A percentile compares a stretch with the other conserved stretches of the same genome.
These are phyloP conservation scores for Glaucopsyche alexis DNA, from an alignment of 2,888 invertebrate genomes.

Conservation along the genomic window DNA sequence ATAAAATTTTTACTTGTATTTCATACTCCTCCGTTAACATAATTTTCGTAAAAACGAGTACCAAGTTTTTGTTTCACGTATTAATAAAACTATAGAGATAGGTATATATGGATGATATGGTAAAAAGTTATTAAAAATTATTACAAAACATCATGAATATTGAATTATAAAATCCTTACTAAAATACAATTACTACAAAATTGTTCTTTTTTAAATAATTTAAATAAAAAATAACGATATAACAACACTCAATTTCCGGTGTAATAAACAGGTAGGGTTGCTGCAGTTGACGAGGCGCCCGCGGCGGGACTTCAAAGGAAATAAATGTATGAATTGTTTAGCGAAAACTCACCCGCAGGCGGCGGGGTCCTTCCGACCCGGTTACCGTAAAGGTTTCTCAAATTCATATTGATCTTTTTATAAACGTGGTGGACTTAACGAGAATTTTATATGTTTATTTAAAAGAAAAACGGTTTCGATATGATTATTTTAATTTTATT, in stretches of 20 bases:
- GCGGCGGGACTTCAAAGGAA: conserved; percentile 74
- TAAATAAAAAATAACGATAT: conserved; percentile 36
- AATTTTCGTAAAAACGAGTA: too few species aligned
- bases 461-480: too few species aligned
- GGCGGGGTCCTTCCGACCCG: conserved; percentile 53
- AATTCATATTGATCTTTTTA: conserved; percentile 19
- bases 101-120: too few species aligned
- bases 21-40: too few species aligned
- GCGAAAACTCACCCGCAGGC: conserved; percentile 63
- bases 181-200: too few species aligned
- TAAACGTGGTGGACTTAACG: conserved; percentile 17
- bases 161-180: too few species aligned
- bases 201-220: conserved; percentile 2
- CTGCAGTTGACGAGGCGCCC: conserved; percentile 71
- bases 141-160: too few species aligned
- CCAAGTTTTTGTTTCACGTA: too few species aligned
- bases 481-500: not conserved
- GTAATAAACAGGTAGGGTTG: conserved; percentile 58
- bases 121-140: too few species aligned
- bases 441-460: not conserved
- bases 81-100: too few species aligned
- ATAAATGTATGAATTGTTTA: conserved; percentile 77
- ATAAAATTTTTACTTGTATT: too few species aligned
- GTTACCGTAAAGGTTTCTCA: conserved; percentile 2
- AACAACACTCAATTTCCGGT: conserved; percentile 43